Base-by-base conservation (phyloP, 2,113 vertebrate genomes). In the Macquaria ambigua region DNA sequence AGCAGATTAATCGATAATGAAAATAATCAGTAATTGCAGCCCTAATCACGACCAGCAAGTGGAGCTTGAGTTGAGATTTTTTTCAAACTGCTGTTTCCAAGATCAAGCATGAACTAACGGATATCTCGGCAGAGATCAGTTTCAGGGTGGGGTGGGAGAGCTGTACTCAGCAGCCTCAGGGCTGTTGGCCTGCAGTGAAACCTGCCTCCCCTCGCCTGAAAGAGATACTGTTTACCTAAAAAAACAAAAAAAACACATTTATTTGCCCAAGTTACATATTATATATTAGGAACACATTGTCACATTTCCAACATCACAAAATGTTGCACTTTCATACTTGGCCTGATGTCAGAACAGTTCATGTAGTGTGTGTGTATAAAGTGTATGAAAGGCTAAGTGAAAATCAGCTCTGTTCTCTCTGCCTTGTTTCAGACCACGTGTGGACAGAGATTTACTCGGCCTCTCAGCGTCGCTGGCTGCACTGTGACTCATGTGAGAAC, bases 401-500 rank as follows among this genome's bases (percentile, higher is more conserved):
- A 52, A 41, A 4, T 15, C 7, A n/a, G 1, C 14, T 39, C 14
- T 39, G 0, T 56, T 58, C 18, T 77, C 5, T 50, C 0, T 58
- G 16, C 84, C 48, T 62, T 69, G n/a, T 86, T 85, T 66, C 90
- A 99, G 98, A 99, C 94, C 98, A 99, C 14, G 97, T 99, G 79
- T 99, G 98, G 98, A 99, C 98, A 0, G 98, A 99, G 94, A 95
- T 99, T 23, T 99, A 96, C 93, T 99, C 98, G 1, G 79, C 82
- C 1, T 95, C 96, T 82, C 98, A 99, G 95, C 94, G 94, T 10
- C 97, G 98, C 5, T 99, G 98, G 98, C 95, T 99, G 41, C 98
- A 99, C 94, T 99, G 98, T 74, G 98, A 99, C 90, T 92, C 98
- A 0, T 99, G 98, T 92, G 98, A 99, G 91, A 97, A 98, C 18